Evolutionary conservation across 2,113 vertebrate species (phyloP), one percentile per base, ranked within the genome.

Genomic region (Empidonax traillii): DNA sequence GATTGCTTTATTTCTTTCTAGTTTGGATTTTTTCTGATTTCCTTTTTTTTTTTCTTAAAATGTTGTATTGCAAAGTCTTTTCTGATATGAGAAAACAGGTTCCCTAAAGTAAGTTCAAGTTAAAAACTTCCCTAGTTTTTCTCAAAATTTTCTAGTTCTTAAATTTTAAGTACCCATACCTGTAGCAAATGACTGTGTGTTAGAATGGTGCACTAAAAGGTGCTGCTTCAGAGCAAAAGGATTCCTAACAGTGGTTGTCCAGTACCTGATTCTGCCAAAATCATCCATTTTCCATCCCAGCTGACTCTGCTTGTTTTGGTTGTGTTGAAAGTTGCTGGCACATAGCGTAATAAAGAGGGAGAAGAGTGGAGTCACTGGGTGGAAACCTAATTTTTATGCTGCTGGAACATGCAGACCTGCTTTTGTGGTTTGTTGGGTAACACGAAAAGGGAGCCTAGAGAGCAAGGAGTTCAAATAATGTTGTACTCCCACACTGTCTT

Each of bases 81-180:
- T 69, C 16, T 33, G 12, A 3, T 25, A 4, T 2, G 1, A 35
- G 25, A 25, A 41, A 51, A n/a, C 5, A 21, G 4, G 2, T 35
- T 76, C 22, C 3, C 5, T n/a, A 5, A 46, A 35, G 28, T n/a
- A 13, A 8, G 24, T 21, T 56, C 9, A n/a, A 58, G 25, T 17
- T 22, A 37, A 53, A 49, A 53, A 20, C 1, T 2, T 9, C 0
- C 5, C 28, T 53, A 30, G 7, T 41, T 65, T n/a, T 80, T 73
- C 10, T 33, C 9, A 23, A 39, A 52, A 31, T 47, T 2, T 31
- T 25, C 4, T 3, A 5, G 3, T 10, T 67, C 20, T 10, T 3
- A 19, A 12, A 5, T 47, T 46, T 44, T 46, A 39, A 33, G 22
- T 8, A 30, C 3, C 1, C 1, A 0, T 43, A 0, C 37, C 3